Evolutionary conservation across 2,797 vertebrate species (phyloP).

Genomic region (Notoglanidium macrostoma): DNA sequence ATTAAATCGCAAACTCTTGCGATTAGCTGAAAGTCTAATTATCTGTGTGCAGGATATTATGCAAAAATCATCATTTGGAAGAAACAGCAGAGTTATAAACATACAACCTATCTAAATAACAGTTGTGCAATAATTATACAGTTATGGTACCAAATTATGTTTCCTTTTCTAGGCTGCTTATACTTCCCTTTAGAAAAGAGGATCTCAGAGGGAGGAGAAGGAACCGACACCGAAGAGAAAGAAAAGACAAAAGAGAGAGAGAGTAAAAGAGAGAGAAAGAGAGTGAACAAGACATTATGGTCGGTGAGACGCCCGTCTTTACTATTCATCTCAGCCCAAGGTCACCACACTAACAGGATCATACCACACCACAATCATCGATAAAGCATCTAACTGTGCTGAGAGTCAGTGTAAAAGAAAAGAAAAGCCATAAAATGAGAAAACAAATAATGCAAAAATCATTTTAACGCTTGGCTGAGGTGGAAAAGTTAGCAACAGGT

Average conservation of each 20-base stretch:
- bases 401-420: neutral
- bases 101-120: neutral
- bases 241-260: neutral
- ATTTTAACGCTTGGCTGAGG: neutral
- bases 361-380: neutral
- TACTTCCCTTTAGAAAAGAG: neutral
- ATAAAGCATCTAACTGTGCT: neutral
- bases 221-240: neutral
- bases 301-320: neutral
- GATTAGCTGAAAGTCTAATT: neutral
- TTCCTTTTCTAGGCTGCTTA: neutral
- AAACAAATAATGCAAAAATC: neutral
- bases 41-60: neutral
- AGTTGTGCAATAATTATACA: neutral
- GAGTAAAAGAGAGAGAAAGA: neutral
- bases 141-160: neutral
- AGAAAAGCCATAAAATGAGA: neutral
- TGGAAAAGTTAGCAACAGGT: neutral
- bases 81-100: neutral
- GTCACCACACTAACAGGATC: neutral
- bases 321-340: neutral
- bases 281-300: neutral
- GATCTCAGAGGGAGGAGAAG: neutral
- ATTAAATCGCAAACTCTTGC: neutral
- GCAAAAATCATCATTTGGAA: neutral